Evolutionary conservation across 2,797 vertebrate genomes (phyloP).

Genomic region (Phyllotis vaccarum): DNA sequence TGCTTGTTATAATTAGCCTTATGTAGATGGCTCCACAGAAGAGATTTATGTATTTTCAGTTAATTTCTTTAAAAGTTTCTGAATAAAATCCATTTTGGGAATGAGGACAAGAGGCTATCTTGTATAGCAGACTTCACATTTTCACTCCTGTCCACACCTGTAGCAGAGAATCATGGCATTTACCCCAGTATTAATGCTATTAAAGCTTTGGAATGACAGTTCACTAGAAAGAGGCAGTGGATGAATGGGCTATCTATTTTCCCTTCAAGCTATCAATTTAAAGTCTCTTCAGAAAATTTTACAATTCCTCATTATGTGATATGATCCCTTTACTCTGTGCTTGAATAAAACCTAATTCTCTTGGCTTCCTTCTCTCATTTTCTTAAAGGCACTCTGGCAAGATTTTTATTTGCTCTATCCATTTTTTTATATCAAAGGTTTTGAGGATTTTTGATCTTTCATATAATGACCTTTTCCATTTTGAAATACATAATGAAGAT

Average conservation of each 20-base stretch:
- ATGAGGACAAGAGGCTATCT: background rate
- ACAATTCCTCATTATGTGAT: background rate
- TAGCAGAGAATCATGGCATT: background rate
- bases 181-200: background rate
- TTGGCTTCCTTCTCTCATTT: background rate
- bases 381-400: background rate
- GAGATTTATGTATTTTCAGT: background rate
- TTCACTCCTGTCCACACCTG: background rate
- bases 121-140: background rate
- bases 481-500: constrained; percentile 34
- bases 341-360: background rate
- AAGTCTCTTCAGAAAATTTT: background rate
- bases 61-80: background rate
- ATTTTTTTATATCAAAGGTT: background rate
- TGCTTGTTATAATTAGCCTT: background rate
- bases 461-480: constrained; percentile 34
- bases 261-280: constrained; percentile 15
- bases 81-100: background rate
- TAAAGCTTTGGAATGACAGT: background rate
- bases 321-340: background rate
- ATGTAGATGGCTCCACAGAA: background rate
- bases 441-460: constrained; percentile 19
- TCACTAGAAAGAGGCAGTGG: background rate
- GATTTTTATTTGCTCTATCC: constrained; percentile 3
- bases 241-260: background rate